phyloP scores from a whole-genome alignment of 2,888 invertebrate species.

The Oeneis ivallda region DNA sequence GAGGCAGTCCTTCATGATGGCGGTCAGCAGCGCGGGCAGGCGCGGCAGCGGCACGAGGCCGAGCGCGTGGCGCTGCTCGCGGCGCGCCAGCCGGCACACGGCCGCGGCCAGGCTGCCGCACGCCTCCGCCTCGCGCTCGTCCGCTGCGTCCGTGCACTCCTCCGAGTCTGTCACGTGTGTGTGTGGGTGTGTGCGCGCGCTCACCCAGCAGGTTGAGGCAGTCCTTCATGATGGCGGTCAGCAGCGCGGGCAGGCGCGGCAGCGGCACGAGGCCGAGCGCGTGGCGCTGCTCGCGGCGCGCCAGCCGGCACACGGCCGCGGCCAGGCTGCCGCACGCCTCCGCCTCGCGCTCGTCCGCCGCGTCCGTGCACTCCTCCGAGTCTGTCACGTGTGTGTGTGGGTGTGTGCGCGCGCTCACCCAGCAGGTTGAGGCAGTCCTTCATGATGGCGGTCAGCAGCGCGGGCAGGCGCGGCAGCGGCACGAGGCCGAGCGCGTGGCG shows the following conservation, averaged over 20 bases:
- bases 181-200: constrained; percentile 12
- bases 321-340: constrained; percentile 85
- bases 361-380: no score
- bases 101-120: constrained; percentile 89
- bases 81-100: constrained; percentile 91
- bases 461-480: constrained; percentile 89
- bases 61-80: constrained; percentile 91
- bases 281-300: constrained; percentile 92
- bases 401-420: constrained; percentile 63
- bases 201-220: constrained; percentile 90
- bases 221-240: constrained; percentile 91
- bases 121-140: constrained; percentile 65
- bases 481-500: constrained; percentile 91
- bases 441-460: constrained; percentile 91
- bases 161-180: no score
- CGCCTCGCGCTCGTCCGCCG: constrained; percentile 66
- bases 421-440: constrained; percentile 92
- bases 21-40: constrained; percentile 91
- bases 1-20: constrained; percentile 91
- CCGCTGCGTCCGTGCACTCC: no score
- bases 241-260: constrained; percentile 90
- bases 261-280: constrained; percentile 92
- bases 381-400: no score
- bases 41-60: constrained; percentile 91
- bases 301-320: constrained; percentile 90